Base-by-base conservation (phyloP, 2,797 vertebrate genomes). In the Tokudaia muenninki region DNA sequence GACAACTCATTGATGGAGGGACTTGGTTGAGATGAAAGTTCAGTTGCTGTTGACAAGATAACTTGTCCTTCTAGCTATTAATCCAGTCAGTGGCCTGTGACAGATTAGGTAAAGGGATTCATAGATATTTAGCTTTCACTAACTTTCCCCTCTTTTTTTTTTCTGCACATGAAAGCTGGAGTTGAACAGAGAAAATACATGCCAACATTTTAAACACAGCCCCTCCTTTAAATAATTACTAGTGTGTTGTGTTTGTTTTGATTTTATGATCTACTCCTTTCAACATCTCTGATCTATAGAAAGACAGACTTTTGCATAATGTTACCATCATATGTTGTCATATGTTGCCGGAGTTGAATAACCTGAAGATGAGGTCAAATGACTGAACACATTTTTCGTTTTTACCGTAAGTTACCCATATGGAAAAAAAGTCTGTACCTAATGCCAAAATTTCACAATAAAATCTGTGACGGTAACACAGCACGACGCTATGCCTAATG, bases 11-110 rank as follows among this genome's bases (percentile, higher is more conserved):
- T 94, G 8, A 74, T 94, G 86, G 95, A 87, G 44, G 63, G 78
- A 98, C 95, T 80, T 87, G 55, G 91, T 98, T 90, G 96, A 91
- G 92, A 98, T 98, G 97, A 98, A 98, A 98, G 97, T 97, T 97
- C 96, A 97, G 95, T 97, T 98, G 98, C 96, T 92, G 88, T 92
- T 92, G 94, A 97, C 91, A 96, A 97, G 63, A 98, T 12, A 96
- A 94, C 87, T 94, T 84, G 97, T 97, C 97, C 96, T 97, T 92
- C 86, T 96, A 87, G 87, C 97, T 96, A 83, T 97, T 97, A 98
- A 96, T 93, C 88, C 63, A 29, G 94, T 97, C 87, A 91, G 50
- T 97, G 95, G 55, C 91, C 94, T 98, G 97, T 96, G 97, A 96
- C 92, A 98, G 92, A 97, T 90, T 19, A 82, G 44, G 29, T 17